phyloP scores from a whole-genome alignment of 1,140 invertebrate genomes.

The Akabosia matsudoensis region DNA sequence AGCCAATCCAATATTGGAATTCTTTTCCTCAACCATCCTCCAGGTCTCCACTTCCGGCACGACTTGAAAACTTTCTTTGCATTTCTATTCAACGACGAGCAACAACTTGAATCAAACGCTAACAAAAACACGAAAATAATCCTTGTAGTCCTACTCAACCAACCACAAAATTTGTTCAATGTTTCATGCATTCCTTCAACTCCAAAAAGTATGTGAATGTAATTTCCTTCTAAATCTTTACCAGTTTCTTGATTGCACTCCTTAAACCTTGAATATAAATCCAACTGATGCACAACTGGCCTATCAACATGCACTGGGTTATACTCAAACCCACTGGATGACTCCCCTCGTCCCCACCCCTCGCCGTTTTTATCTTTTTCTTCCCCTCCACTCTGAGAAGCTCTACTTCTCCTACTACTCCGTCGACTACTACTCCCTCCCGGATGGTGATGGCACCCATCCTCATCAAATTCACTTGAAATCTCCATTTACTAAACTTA shows the following conservation, averaged over 20 bases:
- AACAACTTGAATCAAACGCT: background rate
- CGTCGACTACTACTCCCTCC: background rate
- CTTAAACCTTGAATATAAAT: background rate
- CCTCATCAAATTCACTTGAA: background rate
- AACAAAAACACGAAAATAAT: background rate
- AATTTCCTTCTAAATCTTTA: background rate
- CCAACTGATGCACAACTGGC: background rate
- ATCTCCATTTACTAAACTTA: background rate
- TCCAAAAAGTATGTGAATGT: background rate
- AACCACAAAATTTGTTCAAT: background rate
- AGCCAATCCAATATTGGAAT: conserved; percentile 69
- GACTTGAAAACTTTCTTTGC: background rate
- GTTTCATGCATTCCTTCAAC: background rate
- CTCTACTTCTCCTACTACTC: background rate
- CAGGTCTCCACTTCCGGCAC: background rate
- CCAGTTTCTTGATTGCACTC: background rate
- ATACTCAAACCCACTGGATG: background rate
- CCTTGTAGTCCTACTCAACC: too few relatives aligned
- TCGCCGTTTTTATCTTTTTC: too few relatives aligned
- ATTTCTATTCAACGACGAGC: background rate
- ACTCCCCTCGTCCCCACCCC: background rate
- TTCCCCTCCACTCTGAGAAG: background rate
- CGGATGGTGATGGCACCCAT: background rate
- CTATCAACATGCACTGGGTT: background rate
- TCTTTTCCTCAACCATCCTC: background rate